These are phyloP conservation scores for Orchestes rusci DNA, from an alignment of 2,888 invertebrate species.

Conservation along the genomic window DNA sequence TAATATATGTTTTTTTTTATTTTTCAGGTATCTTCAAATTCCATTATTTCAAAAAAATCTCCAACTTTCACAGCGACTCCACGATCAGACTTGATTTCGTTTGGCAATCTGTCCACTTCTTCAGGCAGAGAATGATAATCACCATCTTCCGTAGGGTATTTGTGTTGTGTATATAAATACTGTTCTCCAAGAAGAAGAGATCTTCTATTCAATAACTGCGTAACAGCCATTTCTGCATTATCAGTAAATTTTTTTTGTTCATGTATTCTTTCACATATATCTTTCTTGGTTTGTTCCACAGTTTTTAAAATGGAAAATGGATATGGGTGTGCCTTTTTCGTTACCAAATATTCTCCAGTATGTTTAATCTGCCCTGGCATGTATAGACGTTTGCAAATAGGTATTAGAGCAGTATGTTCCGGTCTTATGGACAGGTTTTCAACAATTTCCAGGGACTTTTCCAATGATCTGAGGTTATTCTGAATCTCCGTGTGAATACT, in stretches of 20 bases:
- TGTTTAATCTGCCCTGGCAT: constrained; percentile 35
- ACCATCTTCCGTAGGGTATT: constrained; percentile 13
- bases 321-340: constrained; percentile 30
- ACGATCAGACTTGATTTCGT: constrained; percentile 34
- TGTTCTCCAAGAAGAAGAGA: constrained; percentile 28
- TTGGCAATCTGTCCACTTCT: constrained; percentile 26
- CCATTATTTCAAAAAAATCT: constrained; percentile 36
- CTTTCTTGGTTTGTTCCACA: constrained; percentile 29
- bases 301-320: constrained; percentile 31
- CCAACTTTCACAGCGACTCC: constrained; percentile 36
- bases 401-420: constrained; percentile 33
- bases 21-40: constrained; percentile 36
- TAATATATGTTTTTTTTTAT: too few relatives aligned
- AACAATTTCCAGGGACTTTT: constrained; percentile 28
- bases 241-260: constrained; percentile 26
- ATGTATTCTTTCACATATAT: constrained; percentile 27
- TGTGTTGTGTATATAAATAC: too few relatives aligned
- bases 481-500: constrained; percentile 20
- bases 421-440: constrained; percentile 29
- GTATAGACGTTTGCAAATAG: constrained; percentile 36
- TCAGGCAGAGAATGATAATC: constrained; percentile 15
- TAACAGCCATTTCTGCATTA: constrained; percentile 27
- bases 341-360: constrained; percentile 35
- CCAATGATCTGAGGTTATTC: constrained; percentile 26
- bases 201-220: constrained; percentile 32